Conservation (phyloP, 2,888 invertebrate species). For the Cinara cedri region DNA sequence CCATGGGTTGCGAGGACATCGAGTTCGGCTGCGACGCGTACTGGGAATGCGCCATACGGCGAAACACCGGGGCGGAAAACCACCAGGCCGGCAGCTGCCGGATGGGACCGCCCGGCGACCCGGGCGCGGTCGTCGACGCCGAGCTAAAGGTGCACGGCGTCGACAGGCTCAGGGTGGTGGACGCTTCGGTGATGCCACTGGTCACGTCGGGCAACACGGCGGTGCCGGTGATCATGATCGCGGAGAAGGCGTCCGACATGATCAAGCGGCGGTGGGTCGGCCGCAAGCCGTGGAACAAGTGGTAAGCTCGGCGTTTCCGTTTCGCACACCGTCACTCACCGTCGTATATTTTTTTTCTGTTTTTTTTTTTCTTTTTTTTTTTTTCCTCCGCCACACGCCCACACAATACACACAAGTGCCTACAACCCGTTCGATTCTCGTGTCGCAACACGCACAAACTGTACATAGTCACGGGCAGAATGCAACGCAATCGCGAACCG, state of each 20-base stretch:
- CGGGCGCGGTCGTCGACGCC: conserved; percentile 68
- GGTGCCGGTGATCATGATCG: conserved; percentile 69
- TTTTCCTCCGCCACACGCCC: neutral
- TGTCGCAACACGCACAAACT: too few relatives aligned
- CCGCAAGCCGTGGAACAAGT: conserved; percentile 60
- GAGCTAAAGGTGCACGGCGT: conserved; percentile 66
- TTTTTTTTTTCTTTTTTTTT: too few relatives aligned
- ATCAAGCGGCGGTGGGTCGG: conserved; percentile 65
- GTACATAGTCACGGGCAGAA: too few relatives aligned
- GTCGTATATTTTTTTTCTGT: neutral
- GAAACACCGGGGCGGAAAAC: conserved; percentile 70
- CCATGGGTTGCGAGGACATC: conserved; percentile 75
- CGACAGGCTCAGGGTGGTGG: conserved; percentile 66
- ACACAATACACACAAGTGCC: neutral
- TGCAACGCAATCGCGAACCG: too few relatives aligned
- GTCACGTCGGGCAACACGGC: conserved; percentile 69
- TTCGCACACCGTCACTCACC: neutral
- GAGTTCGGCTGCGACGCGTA: conserved; percentile 73
- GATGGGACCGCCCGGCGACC: conserved; percentile 69
- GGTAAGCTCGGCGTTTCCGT: conserved; percentile 56
- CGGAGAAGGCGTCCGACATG: conserved; percentile 68
- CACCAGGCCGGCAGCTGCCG: conserved; percentile 72
- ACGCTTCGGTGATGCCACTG: conserved; percentile 68
- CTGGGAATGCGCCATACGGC: conserved; percentile 69
- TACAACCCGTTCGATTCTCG: neutral